A percentile compares a stretch with the other conserved stretches of the same genome.
Evolutionary conservation across 1,140 invertebrate genomes (phyloP).

Genomic region (Trachymyrmex cornetzi): DNA sequence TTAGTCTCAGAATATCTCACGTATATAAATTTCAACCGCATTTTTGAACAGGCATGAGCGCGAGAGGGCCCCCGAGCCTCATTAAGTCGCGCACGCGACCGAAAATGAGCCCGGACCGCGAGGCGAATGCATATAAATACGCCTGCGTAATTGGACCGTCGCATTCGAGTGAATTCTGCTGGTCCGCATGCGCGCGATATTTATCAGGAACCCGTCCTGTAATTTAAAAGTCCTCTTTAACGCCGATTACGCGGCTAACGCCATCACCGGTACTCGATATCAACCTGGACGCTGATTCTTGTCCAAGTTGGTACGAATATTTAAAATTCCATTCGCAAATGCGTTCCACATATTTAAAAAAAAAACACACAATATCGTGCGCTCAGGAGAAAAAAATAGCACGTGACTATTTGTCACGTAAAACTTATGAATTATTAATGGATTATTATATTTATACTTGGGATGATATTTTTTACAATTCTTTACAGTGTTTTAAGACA

Average conservation of each 20-base stretch:
- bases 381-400: not conserved
- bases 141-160: slow-evolving; percentile 69
- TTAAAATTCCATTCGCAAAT: slow-evolving; percentile 34
- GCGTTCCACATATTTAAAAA: not conserved
- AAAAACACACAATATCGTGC: not conserved
- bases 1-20: not conserved
- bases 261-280: slow-evolving; percentile 20
- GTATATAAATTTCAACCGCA: slow-evolving; percentile 60
- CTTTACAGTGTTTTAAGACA: too few species aligned
- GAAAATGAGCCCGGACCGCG: slow-evolving; percentile 57
- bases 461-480: too few species aligned
- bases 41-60: slow-evolving; percentile 46
- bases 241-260: slow-evolving; percentile 47
- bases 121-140: slow-evolving; percentile 72
- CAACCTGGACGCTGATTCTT: not conserved
- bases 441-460: not conserved
- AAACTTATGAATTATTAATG: slow-evolving; percentile 3
- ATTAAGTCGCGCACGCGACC: slow-evolving; percentile 70
- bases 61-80: slow-evolving; percentile 2
- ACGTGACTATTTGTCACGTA: not conserved
- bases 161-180: slow-evolving; percentile 46
- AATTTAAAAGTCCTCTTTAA: slow-evolving; percentile 63
- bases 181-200: slow-evolving; percentile 47
- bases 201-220: slow-evolving; percentile 62
- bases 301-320: not conserved